These are phyloP conservation scores for Promerops cafer DNA, from an alignment of 2,113 vertebrate species.

Conservation along the genomic window DNA sequence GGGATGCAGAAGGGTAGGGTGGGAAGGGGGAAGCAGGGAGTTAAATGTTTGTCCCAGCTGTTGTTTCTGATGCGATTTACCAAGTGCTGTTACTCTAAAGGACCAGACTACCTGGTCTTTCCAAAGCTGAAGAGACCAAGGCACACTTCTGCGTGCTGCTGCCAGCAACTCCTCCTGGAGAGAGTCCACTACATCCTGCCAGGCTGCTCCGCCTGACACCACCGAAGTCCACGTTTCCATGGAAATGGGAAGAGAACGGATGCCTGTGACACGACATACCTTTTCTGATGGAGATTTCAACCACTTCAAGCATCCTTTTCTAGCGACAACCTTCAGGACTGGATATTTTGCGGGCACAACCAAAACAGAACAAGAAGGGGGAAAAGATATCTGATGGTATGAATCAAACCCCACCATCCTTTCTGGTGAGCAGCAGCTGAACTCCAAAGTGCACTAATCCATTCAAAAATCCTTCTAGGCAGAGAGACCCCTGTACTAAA, in stretches of 20 bases:
- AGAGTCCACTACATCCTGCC: neutral
- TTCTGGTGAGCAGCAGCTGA: neutral
- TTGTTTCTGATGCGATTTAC: neutral
- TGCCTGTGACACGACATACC: neutral
- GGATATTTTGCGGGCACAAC: neutral
- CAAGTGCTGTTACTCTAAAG: neutral
- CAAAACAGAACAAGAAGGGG: neutral
- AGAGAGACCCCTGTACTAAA: neutral
- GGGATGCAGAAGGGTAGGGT: neutral
- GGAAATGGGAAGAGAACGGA: slow-evolving; percentile 33
- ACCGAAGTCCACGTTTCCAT: slow-evolving; percentile 22
- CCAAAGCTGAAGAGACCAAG: neutral
- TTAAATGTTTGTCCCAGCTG: neutral
- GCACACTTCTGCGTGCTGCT: neutral
- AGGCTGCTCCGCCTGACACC: neutral
- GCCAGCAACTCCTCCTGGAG: neutral
- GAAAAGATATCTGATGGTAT: neutral
- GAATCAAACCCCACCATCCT: neutral
- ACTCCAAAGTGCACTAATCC: neutral
- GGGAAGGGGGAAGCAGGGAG: neutral
- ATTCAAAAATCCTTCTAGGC: neutral
- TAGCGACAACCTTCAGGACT: neutral
- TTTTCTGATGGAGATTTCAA: neutral
- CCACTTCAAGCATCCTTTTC: neutral
- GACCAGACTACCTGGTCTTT: neutral